A percentile compares a stretch with the other conserved stretches of the same genome.
Conservation (phyloP, 2,797 vertebrate genomes). For the Crocidura indochinensis region DNA sequence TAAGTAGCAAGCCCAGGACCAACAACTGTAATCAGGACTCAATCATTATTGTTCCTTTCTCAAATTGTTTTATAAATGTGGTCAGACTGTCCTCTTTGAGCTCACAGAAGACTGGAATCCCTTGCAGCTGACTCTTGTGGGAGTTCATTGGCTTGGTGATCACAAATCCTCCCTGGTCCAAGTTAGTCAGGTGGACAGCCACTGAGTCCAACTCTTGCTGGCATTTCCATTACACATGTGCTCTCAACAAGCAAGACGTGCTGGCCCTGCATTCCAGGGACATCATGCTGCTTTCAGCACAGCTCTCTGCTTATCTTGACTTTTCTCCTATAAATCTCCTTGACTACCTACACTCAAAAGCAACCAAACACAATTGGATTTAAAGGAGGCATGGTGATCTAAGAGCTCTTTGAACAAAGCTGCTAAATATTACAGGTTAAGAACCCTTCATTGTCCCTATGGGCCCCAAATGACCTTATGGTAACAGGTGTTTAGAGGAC, state of each 20-base stretch:
- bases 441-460: not conserved
- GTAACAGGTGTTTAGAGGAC: not conserved
- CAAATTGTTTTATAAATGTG: not conserved
- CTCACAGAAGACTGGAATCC: conserved; percentile 12
- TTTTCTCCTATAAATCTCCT: conserved; percentile 39
- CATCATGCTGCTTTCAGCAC: accelerated
- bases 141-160: not conserved
- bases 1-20: not conserved
- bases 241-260: not conserved
- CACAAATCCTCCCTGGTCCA: conserved; percentile 12
- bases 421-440: not conserved
- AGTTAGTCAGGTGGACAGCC: conserved; percentile 39
- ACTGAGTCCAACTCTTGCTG: not conserved
- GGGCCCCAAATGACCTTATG: not conserved
- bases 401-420: not conserved
- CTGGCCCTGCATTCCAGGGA: conserved; percentile 22
- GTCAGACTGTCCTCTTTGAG: not conserved
- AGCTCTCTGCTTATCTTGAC: not conserved
- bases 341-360: not conserved
- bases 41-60: not conserved
- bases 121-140: not conserved
- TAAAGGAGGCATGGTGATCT: not conserved
- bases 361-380: not conserved
- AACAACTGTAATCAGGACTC: not conserved
- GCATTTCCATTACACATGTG: not conserved